phyloP scores from a whole-genome alignment of 2,113 vertebrate species.

The Menura novaehollandiae region DNA sequence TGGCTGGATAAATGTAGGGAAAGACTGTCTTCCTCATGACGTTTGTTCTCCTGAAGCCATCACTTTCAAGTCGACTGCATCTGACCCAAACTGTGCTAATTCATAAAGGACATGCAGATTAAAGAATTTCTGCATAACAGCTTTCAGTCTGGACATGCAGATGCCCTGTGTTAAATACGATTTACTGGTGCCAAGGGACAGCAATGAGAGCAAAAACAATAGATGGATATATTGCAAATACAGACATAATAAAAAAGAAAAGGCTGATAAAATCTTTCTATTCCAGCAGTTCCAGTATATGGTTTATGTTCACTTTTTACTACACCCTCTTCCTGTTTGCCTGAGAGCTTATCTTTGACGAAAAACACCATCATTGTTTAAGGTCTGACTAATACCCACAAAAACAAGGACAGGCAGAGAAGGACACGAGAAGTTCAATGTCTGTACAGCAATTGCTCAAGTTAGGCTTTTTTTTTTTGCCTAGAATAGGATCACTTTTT shows the following conservation, averaged over 20 bases:
- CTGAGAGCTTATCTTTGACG: constrained; percentile 19
- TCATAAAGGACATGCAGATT: not conserved
- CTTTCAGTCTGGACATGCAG: not conserved
- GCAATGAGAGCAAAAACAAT: not conserved
- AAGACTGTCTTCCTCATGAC: not conserved
- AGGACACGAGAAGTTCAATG: not conserved
- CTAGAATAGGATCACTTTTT: not conserved
- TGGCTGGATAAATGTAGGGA: not conserved
- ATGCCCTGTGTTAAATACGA: not conserved
- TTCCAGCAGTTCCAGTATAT: not conserved
- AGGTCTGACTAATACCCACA: constrained; percentile 12
- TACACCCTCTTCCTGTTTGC: constrained; percentile 43
- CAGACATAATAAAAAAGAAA: not conserved
- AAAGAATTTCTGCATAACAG: not conserved
- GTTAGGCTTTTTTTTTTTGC: not conserved
- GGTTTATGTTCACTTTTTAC: constrained; percentile 32
- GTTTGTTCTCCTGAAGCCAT: not conserved
- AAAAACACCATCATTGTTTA: constrained; percentile 37
- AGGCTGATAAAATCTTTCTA: constrained; percentile 6
- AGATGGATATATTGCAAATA: not conserved
- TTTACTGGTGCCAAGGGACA: not conserved
- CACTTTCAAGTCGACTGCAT: not conserved
- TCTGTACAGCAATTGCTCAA: not conserved
- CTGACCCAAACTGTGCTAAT: not conserved
- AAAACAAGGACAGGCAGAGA: not conserved